phyloP scores from a whole-genome alignment of 2,113 vertebrate species.

The Calyptomena viridis region DNA sequence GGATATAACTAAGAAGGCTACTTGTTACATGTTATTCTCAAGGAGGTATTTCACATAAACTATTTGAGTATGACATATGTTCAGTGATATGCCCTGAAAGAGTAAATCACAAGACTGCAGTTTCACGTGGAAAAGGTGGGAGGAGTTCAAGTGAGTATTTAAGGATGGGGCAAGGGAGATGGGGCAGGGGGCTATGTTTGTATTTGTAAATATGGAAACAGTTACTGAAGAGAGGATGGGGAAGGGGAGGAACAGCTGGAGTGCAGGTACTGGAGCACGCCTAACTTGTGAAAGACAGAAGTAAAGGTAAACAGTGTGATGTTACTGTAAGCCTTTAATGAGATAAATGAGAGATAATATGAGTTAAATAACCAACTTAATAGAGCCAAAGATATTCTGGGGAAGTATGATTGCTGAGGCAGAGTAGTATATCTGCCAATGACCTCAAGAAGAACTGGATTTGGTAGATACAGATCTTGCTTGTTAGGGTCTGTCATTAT shows the following conservation, averaged over 20 bases:
- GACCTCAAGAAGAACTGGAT: slow-evolving; percentile 24
- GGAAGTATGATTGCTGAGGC: background rate
- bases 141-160: background rate
- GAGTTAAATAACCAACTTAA: slow-evolving; percentile 4
- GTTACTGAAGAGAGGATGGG: background rate
- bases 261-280: background rate
- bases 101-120: background rate
- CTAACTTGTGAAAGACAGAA: background rate
- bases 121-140: background rate
- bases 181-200: background rate
- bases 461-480: slow-evolving; percentile 14
- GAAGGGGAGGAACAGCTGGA: background rate
- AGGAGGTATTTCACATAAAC: background rate
- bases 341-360: slow-evolving; percentile 30
- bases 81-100: accelerated
- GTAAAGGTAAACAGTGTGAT: background rate
- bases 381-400: background rate
- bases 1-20: background rate
- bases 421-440: background rate
- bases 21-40: background rate
- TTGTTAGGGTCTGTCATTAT: slow-evolving; percentile 20
- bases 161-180: background rate
- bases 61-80: background rate
- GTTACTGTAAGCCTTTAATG: slow-evolving; percentile 30
- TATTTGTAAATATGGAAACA: background rate